These are phyloP conservation scores for Polypterus senegalus DNA, from an alignment of 2,113 vertebrate species.

Conservation along the genomic window DNA sequence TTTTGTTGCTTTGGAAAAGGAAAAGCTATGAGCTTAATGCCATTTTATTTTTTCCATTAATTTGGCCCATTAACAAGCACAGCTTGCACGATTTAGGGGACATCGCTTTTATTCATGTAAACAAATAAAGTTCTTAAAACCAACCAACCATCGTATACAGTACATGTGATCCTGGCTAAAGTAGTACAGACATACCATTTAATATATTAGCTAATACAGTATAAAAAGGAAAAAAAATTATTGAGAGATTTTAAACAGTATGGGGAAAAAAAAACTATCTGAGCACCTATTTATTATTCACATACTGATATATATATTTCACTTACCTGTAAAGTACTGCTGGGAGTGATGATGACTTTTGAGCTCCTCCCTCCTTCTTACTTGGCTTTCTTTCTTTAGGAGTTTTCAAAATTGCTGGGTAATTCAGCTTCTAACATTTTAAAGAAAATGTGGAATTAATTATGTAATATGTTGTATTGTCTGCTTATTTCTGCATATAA, in stretches of 20 bases:
- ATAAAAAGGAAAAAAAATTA: too few species aligned
- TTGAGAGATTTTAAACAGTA: too few species aligned
- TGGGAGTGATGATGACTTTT: constrained; percentile 72
- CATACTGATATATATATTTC: not conserved
- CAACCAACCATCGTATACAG: too few species aligned
- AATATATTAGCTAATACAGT: constrained; percentile 20
- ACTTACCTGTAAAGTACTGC: constrained; percentile 86
- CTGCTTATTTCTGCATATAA: not conserved
- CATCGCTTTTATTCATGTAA: too few species aligned
- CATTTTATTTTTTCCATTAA: too few species aligned
- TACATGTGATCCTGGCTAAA: not conserved
- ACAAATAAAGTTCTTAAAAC: too few species aligned
- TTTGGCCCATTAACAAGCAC: too few species aligned
- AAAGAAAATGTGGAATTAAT: constrained; percentile 27
- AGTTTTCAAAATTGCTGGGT: constrained; percentile 77
- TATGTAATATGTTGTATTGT: not conserved
- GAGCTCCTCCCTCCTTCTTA: constrained; percentile 87
- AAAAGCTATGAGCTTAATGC: too few species aligned
- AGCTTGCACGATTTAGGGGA: too few species aligned
- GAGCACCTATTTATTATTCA: too few species aligned
- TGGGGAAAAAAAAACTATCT: too few species aligned
- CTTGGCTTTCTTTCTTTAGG: constrained; percentile 92
- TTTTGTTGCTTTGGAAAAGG: too few species aligned
- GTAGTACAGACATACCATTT: not conserved
- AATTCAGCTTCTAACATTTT: constrained; percentile 72